Evolutionary conservation across 2,797 vertebrate genomes (phyloP), one percentile per base, ranked within the genome.

Genomic region (Myotis vivesi): DNA sequence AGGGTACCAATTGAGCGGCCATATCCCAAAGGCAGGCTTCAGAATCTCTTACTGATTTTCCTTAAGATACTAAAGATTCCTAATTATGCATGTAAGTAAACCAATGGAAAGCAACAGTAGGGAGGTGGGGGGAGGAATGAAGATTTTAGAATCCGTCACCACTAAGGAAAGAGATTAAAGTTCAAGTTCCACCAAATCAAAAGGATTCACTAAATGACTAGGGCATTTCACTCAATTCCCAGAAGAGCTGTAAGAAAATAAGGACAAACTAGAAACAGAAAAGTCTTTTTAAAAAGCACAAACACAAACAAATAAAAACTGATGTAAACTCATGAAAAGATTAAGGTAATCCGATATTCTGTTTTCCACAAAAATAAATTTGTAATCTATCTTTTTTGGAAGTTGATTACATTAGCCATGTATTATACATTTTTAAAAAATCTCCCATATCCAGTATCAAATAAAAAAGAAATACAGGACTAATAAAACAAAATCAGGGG

Each of bases 401-500:
- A 81, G 16, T 87, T 84, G 38, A 75, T 36, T 76, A 59, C 1
- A 11, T 53, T 80, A 87, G 53, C 2, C 44, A 87, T 10, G 77
- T 4, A 64, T 7, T 20, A 84, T 13, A 38, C 3, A 38, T 20
- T 53, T 69, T 57, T 69, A 8, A 66, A 66, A 33, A 33, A 66
- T 9, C 8, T 89, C 49, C 9, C 53, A 66, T 81, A 72, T 83
- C 4, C 7, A 75, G 4, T 23, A 64, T 51, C 23, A 89, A 93
- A 79, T 83, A 71, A 73, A 92, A 93, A 91, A 55, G 23, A 94
- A 89, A 85, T 84, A 12, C 6, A 94, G 3, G 6, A 57, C 7
- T 16, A 84, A 30, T 16, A 77, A 51, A 89, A 94, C 3, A 92
- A 92, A 84, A 66, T 2, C 28, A 94, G 76, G 20, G 62, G 81